Evolutionary conservation across 2,888 invertebrate genomes (phyloP).

Genomic region (Acronicta leporina): DNA sequence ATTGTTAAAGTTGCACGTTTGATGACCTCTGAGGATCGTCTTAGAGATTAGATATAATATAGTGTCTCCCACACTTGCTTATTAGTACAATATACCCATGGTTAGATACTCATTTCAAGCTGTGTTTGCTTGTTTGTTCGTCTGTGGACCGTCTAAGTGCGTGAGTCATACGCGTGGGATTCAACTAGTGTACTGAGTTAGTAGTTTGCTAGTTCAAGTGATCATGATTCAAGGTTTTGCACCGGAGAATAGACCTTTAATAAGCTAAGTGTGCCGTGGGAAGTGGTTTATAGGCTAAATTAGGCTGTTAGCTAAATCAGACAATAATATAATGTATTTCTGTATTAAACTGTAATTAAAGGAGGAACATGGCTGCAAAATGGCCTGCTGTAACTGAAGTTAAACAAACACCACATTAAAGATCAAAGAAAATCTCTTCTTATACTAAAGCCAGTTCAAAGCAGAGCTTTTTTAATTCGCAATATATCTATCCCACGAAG

Average conservation of each 20-base stretch:
- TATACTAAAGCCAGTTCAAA: slow-evolving; percentile 32
- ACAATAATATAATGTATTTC: neutral
- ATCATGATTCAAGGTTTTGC: slow-evolving; percentile 60
- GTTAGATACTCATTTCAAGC: slow-evolving; percentile 55
- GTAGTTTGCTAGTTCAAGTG: slow-evolving; percentile 45
- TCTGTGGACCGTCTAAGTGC: slow-evolving; percentile 76
- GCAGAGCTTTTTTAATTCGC: slow-evolving; percentile 33
- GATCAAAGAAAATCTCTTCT: slow-evolving; percentile 40
- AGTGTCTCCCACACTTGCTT: slow-evolving; percentile 45
- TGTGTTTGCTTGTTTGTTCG: slow-evolving; percentile 69
- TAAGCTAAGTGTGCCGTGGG: slow-evolving; percentile 44
- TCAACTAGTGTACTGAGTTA: slow-evolving; percentile 58
- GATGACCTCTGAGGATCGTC: slow-evolving; percentile 7
- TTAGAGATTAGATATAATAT: slow-evolving; percentile 43
- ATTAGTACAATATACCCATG: slow-evolving; percentile 32
- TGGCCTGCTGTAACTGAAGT: too few relatives aligned
- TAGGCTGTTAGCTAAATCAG: slow-evolving; percentile 20
- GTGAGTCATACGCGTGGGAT: slow-evolving; percentile 80
- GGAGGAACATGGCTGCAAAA: too few relatives aligned
- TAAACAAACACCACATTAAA: slow-evolving; percentile 2
- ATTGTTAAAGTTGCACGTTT: slow-evolving; percentile 11
- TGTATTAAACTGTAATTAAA: too few relatives aligned
- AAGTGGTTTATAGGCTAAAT: slow-evolving; percentile 43
- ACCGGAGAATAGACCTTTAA: slow-evolving; percentile 35
- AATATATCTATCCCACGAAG: slow-evolving; percentile 11